Base-by-base conservation (phyloP, 2,113 vertebrate genomes). In the Hippocampus abdominalis region DNA sequence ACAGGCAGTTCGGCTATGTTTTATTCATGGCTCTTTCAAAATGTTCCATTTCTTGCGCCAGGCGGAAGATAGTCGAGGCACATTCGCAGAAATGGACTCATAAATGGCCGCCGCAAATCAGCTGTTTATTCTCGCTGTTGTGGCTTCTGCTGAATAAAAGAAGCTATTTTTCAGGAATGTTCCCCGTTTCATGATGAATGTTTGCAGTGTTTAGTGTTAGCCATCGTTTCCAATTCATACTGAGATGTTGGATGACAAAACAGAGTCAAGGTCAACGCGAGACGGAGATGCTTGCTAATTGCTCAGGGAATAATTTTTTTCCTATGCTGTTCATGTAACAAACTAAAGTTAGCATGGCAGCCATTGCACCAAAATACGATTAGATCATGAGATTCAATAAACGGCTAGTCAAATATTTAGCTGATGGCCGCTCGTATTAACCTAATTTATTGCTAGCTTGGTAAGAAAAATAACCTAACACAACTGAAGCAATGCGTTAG, bases 1-100 rank as follows among this genome's bases (percentile, higher is more conserved):
- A 84, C 83, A 84, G 80, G 76, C 85, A 81, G 83, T 82, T 84
- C 74, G 86, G 81, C 81, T 79, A 88, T 92, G 86, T 89, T 91
- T 92, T 87, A 91, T 92, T 92, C 86, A 90, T 84, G 25, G 49
- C 27, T 40, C 72, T 81, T 84, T 79, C 72, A 83, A 76, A 82
- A 36, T 70, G 76, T 82, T 83, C 68, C 84, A 84, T 86, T 81
- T 87, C 72, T 72, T 81, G 67, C 63, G 46, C 81, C 81, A 2
- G 48, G 49, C 20, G 8, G 20, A 51, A 84, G 79, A 75, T 27
- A 65, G 36, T 21, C 40, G 48, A 78, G 36, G 8, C 15, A 42
- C 39, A 64, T 4, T 64, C 42, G 42, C 40, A 44, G 46, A 74
- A 49, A 77, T 15, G 77, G 54, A 69, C 13, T 61, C 69, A 64